phyloP scores from a whole-genome alignment of 2,888 invertebrate species.

The Entomobrya proxima region DNA sequence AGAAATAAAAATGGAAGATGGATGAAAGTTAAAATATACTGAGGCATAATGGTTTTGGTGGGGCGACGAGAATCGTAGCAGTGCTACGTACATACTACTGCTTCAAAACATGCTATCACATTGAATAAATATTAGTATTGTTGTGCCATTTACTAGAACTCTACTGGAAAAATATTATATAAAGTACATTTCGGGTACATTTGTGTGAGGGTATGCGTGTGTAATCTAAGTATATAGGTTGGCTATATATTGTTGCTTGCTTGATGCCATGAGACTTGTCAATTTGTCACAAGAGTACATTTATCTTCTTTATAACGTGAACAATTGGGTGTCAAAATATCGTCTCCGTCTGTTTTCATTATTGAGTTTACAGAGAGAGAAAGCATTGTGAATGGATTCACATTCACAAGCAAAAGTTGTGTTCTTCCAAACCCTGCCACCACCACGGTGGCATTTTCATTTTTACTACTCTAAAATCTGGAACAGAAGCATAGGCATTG shows the following conservation, averaged over 20 bases:
- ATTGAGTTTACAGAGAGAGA: slow-evolving; percentile 50
- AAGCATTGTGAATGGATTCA: neutral
- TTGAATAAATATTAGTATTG: slow-evolving; percentile 62
- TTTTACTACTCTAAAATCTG: slow-evolving; percentile 23
- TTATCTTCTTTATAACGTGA: slow-evolving; percentile 65
- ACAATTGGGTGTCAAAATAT: slow-evolving; percentile 65
- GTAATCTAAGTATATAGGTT: neutral
- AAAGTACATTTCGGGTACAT: neutral
- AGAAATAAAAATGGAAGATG: slow-evolving; percentile 51
- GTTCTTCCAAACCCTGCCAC: slow-evolving; percentile 1
- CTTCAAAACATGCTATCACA: slow-evolving; percentile 39
- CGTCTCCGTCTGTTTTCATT: slow-evolving; percentile 62
- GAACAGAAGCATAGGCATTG: neutral
- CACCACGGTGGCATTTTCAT: neutral
- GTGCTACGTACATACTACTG: no score
- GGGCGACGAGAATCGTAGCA: neutral
- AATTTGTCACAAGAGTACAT: slow-evolving; percentile 64
- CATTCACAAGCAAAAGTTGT: slow-evolving; percentile 8
- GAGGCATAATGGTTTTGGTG: neutral
- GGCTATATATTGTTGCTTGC: neutral
- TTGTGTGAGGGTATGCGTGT: neutral
- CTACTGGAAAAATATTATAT: neutral
- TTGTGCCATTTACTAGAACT: slow-evolving; percentile 21
- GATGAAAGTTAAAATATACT: slow-evolving; percentile 50
- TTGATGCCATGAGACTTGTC: slow-evolving; percentile 59